Conservation (phyloP, 2,113 vertebrate species). For the Chloroceryle aenea region DNA sequence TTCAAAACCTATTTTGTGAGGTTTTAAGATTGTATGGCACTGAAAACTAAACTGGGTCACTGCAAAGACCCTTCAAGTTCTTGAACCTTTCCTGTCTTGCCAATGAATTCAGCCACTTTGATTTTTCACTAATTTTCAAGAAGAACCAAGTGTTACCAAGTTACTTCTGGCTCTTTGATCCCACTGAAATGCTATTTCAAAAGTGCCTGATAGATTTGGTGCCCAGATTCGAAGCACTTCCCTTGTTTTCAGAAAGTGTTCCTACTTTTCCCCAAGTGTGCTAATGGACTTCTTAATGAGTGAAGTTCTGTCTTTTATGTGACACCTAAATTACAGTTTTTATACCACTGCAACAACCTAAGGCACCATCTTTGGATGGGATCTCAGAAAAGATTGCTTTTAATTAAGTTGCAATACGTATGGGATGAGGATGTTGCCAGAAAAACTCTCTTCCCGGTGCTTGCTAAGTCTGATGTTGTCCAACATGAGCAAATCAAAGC, state of each 20-base stretch:
- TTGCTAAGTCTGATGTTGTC: background rate
- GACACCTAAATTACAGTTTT: background rate
- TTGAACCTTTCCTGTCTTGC: background rate
- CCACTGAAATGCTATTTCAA: background rate
- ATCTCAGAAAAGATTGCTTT: background rate
- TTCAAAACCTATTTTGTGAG: background rate
- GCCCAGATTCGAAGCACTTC: background rate
- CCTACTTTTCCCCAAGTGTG: background rate
- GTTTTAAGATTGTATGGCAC: background rate
- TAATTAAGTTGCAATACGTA: background rate
- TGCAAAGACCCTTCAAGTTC: background rate
- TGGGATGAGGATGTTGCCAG: background rate
- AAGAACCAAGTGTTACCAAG: background rate
- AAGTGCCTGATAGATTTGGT: background rate
- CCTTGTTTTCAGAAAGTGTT: background rate
- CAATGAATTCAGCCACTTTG: background rate
- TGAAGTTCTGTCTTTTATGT: background rate
- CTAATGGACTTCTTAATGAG: constrained; percentile 35
- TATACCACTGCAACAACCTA: background rate
- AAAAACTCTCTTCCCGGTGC: background rate
- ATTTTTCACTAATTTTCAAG: constrained; percentile 14
- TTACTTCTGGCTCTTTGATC: constrained; percentile 15
- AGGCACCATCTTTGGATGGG: background rate
- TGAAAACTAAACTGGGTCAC: background rate
- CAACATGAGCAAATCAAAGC: background rate